Conservation (phyloP, 2,113 vertebrate species). For the Stictonetta naevosa region DNA sequence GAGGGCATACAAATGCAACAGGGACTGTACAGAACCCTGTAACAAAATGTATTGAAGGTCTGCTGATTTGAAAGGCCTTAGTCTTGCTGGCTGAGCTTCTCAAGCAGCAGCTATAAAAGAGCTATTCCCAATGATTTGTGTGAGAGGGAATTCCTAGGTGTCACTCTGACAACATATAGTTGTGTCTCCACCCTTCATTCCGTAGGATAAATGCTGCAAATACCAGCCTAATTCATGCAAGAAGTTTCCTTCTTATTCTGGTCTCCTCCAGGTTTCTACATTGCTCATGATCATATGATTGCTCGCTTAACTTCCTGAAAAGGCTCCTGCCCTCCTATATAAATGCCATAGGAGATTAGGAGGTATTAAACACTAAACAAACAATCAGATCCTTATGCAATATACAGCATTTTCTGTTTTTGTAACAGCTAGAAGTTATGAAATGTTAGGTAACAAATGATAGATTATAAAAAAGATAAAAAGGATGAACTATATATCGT, state of each 20-base stretch:
- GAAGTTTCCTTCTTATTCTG: neutral
- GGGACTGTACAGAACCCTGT: neutral
- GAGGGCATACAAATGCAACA: fast-evolving
- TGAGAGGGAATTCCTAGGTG: neutral
- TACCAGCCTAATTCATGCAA: neutral
- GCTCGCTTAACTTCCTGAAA: neutral
- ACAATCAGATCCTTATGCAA: neutral
- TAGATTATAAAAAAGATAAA: neutral
- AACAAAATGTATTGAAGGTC: neutral
- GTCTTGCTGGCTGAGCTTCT: neutral
- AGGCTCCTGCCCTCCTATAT: neutral
- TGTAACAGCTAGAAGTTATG: neutral
- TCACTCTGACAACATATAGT: neutral
- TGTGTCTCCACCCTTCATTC: neutral
- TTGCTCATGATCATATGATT: neutral
- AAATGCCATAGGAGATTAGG: neutral
- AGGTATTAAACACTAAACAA: neutral
- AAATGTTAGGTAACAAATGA: neutral
- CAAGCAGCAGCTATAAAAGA: neutral
- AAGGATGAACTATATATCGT: neutral
- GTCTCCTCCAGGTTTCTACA: neutral
- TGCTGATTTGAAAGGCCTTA: neutral
- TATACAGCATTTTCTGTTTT: neutral
- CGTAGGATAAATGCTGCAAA: neutral
- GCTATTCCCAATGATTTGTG: neutral